Conservation (phyloP, 2,888 invertebrate species). For the Lasius platythorax region DNA sequence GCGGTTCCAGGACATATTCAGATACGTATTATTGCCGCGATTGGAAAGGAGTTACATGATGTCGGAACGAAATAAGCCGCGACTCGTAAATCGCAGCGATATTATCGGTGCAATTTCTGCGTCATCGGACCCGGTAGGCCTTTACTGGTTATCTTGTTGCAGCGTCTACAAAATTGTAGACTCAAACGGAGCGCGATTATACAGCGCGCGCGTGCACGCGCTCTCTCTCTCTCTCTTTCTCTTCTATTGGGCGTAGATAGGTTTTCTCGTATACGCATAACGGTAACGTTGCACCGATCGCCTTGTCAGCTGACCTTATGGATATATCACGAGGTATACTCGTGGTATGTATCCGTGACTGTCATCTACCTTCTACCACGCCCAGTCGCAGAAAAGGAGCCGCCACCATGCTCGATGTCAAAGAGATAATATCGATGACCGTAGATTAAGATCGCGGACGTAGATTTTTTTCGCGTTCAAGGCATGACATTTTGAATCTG, state of each 20-base stretch:
- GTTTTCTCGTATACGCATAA: constrained; percentile 39
- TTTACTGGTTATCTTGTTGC: constrained; percentile 34
- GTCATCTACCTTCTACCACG: constrained; percentile 37
- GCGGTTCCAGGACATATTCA: neutral
- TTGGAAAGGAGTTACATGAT: neutral
- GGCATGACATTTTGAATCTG: neutral
- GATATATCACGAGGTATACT: constrained; percentile 32
- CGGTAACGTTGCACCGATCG: constrained; percentile 58
- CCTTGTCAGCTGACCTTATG: constrained; percentile 55
- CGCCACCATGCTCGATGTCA: neutral
- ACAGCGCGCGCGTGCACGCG: neutral
- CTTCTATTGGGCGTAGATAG: constrained; percentile 21
- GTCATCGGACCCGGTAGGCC: constrained; percentile 26
- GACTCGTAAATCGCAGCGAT: constrained; percentile 27
- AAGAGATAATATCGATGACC: constrained; percentile 26
- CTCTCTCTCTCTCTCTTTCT: neutral
- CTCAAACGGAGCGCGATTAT: constrained; percentile 50
- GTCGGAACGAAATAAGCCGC: neutral
- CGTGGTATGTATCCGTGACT: constrained; percentile 9
- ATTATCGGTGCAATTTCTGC: constrained; percentile 39
- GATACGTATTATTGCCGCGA: neutral
- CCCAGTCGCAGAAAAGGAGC: constrained; percentile 49
- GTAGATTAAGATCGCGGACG: constrained; percentile 3
- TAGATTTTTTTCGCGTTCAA: constrained; percentile 1
- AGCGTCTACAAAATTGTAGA: constrained; percentile 50